Base-by-base conservation (phyloP, 2,113 vertebrate species). In the Chaenocephalus aceratus region DNA sequence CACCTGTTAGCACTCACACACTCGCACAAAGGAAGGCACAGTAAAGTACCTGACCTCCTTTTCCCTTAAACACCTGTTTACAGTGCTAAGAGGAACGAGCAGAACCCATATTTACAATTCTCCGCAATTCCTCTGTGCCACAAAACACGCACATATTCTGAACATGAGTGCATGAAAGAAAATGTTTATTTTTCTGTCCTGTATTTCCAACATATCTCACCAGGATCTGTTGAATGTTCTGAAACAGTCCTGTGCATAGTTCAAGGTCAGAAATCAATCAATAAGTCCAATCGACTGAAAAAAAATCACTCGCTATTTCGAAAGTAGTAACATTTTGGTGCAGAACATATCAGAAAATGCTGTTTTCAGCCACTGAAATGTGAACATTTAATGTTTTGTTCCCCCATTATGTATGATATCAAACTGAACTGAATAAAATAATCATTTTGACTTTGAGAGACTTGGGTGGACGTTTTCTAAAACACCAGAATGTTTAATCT, bases 41-140 rank as follows among this genome's bases (percentile, higher is more conserved):
- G 41, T 36, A 69, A 23, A 61, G 53, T 23, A 61, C 61, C 63
- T 80, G 86, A 86, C 76, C 86, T 81, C 67, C 15, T 89, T 89
- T 73, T 72, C 36, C 41, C 66, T 49, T 41, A 59, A 73, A 54
- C 79, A 80, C 72, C 82, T 83, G 75, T 74, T 87, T 61, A 61
- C 77, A 18, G 63, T 41, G 44, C 72, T 15, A n/a, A 80, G 72
- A 69, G 10, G 21, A 72, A 51, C 51, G 49, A 77, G 34, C 34
- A 9, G 59, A 12, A 71, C 48, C 26, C 23, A 46, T 9, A 69
- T 48, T 72, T 75, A 26, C 45, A 53, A 53, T 26, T n/a, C 15
- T 69, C 18, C 14, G 21, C 56, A 77, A 66, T 34, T 54, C 34
- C 48, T 57, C 36, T 49, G 34, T 18, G 21, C 23, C n/a, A 18